Base-by-base conservation (phyloP, 2,888 invertebrate species). In the Himalopsyche tibetana region DNA sequence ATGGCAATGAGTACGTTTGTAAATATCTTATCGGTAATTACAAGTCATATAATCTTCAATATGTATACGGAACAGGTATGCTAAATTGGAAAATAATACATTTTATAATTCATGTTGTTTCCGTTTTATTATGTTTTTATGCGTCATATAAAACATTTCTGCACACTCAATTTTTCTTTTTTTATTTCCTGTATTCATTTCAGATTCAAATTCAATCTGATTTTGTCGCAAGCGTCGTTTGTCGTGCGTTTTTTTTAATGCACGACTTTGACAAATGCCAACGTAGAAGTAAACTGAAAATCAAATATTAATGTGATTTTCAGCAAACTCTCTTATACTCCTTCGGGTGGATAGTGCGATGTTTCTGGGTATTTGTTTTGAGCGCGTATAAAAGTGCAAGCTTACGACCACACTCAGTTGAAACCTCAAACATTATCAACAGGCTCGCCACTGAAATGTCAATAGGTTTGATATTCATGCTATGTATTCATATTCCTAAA, bases 1-100 rank as follows among this genome's bases (percentile, higher is more conserved):
- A 81, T 81, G 28, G 19, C 81, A 40, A 19, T 28, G 12, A 51
- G 51, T 19, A 51, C 81, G 8, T 81, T 81, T 45, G 81, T 81
- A 51, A 81, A 81, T 45, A 81, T 45, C 2, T 51, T 81, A 19
- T 81, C 81, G 3, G 42, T 81, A 6, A 81, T 81, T 5, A 42
- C 38, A 3, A 51, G 45, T 51, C 28, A 80, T 15, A 12, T 42
- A 80, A 11, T 80, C 12, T 40, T 80, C n/a, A 36, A 42, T 80
- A 8, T 40, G 38, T 12, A 63, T 11, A 8, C 28, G 63, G 63
- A 63, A 19, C 19, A 63, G 19, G 63, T 63, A 63, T 3, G 63
- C 40, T 8, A 63, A 63, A 15, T 15, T 15, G 12, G 3, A 51
- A 15, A 51, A 4, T 15, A 51, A 51, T 5, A 15, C 15, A 4